These are phyloP conservation scores for Oscheius sp. DNA, from an alignment of 2,888 invertebrate genomes.

Conservation along the genomic window DNA sequence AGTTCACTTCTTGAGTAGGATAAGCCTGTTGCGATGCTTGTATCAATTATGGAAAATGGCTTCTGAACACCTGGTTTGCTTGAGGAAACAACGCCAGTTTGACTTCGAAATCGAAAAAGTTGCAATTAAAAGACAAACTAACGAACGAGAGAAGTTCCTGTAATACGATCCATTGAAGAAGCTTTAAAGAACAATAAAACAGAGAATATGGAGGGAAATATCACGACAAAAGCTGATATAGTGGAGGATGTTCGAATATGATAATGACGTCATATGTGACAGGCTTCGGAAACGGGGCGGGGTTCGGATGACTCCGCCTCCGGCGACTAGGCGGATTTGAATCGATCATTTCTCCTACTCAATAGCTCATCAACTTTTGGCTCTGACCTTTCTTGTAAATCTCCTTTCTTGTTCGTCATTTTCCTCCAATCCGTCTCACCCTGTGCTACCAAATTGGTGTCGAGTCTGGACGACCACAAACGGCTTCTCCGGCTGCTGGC, in stretches of 20 bases:
- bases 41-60: too few species aligned
- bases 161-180: too few species aligned
- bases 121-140: too few species aligned
- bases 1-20: too few species aligned
- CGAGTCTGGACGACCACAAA: slow-evolving; percentile 28
- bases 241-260: neutral
- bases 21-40: too few species aligned
- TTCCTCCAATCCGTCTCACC: neutral
- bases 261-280: slow-evolving; percentile 17
- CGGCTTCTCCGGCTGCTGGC: slow-evolving; percentile 25
- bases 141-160: too few species aligned
- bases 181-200: too few species aligned
- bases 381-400: neutral
- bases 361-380: neutral
- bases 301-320: slow-evolving; percentile 23
- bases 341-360: slow-evolving; percentile 16
- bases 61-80: too few species aligned
- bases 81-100: too few species aligned
- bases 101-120: too few species aligned
- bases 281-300: slow-evolving; percentile 25
- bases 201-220: too few species aligned
- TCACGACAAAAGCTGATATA: neutral
- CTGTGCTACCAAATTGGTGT: slow-evolving; percentile 11
- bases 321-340: slow-evolving; percentile 16
- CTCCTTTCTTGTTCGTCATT: neutral